Base-by-base conservation (phyloP, 2,888 invertebrate genomes). In the Drosophila ustulata region DNA sequence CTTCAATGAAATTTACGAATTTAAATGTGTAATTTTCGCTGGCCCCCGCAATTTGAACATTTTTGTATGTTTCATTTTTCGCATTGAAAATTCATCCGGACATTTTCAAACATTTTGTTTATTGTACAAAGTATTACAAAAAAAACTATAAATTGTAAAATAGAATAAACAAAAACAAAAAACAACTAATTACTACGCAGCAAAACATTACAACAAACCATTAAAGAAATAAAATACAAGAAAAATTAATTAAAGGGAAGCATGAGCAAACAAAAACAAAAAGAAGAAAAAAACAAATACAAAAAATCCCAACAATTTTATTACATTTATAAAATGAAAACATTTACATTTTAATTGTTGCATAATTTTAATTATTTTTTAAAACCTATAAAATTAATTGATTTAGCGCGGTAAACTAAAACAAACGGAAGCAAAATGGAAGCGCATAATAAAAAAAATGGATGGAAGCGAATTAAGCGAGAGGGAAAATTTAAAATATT, bases 71-170 rank as follows among this genome's bases (percentile, higher is more conserved):
- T 43, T 55, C 30, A 39, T 53, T 64, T 49, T 61, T 51, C 26
- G 37, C 9, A 51, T 56, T 25, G 23, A 49, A 61, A 39, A 41
- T 37, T 26, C 9, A 41, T 41, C 18, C 6, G 26, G 25, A 25
- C 34, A 68, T 62, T 59, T 61, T 39, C 41, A 59, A 58, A 69
- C 63, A 71, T 75, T 69, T 70, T 75, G 75, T 89, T 85, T 75
- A 80, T 70, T 91, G 90, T 90, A 89, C 80, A 90, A 91, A 91
- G 91, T 91, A 91, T 91, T 90, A 91, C 80, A 75, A 64, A 66
- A 46, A 66, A 26, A 69, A 69, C 18, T 57, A 55, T 61, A 51
- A 41, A 66, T 18, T 61, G 52, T 25, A 64, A 71, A 75, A 72
- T 67, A 71, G 66, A 68, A 67, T 73, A 67, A 81, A 72, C 70